Conservation (phyloP, 2,797 vertebrate genomes). For the Menidia menidia region DNA sequence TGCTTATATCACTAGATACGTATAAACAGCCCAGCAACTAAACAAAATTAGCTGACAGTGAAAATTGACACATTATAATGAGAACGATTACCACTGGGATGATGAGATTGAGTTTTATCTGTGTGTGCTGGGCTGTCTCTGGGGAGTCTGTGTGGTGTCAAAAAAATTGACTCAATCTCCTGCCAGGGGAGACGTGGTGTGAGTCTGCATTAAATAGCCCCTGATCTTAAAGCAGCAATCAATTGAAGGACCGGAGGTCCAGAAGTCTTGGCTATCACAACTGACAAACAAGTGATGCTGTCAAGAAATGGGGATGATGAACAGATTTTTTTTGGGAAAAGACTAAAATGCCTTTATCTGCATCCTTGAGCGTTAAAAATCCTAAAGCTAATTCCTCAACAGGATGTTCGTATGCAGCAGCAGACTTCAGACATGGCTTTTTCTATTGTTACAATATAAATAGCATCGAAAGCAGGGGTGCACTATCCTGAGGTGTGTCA, state of each 20-base stretch:
- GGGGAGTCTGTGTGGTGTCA: constrained; percentile 28
- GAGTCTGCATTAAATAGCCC: constrained; percentile 79
- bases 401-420: constrained; percentile 10
- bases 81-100: constrained; percentile 45
- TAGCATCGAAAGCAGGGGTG: constrained; percentile 44
- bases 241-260: constrained; percentile 62
- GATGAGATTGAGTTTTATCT: constrained; percentile 1
- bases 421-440: constrained; percentile 42
- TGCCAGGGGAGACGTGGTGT: constrained; percentile 57
- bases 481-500: constrained; percentile 58
- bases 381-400: not conserved
- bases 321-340: not conserved
- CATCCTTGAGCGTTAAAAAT: constrained; percentile 26
- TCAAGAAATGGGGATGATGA: constrained; percentile 27
- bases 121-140: constrained; percentile 17
- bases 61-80: constrained; percentile 54
- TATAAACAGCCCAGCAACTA: not conserved
- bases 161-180: constrained; percentile 49
- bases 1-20: constrained; percentile 22
- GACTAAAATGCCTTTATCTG: too few species aligned
- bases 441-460: constrained; percentile 55
- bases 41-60: constrained; percentile 40
- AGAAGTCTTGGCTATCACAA: constrained; percentile 74
- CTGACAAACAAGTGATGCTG: constrained; percentile 73
- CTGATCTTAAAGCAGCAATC: constrained; percentile 78